Conservation (phyloP, 2,113 vertebrate genomes). For the Lycocorax pyrrhopterus region DNA sequence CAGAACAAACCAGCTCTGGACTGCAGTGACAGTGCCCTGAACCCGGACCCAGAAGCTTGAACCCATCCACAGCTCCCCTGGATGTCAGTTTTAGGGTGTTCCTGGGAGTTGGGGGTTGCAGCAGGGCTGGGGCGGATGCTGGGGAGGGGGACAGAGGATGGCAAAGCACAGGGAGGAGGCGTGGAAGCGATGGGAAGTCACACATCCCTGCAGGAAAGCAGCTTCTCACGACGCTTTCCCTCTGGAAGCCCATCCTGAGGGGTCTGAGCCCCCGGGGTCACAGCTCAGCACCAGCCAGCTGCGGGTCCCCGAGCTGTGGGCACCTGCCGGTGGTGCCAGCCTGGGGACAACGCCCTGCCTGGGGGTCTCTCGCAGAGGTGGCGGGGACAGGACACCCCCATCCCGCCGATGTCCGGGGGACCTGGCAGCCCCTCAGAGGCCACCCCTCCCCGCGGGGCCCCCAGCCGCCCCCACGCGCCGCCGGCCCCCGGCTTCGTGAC, state of each 20-base stretch:
- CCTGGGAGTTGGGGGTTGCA: background rate
- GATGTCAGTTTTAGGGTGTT: background rate
- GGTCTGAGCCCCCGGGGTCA: background rate
- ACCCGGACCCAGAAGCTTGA: too few species aligned
- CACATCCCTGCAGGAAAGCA: background rate
- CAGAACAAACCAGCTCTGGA: background rate
- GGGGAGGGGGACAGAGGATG: fast-evolving
- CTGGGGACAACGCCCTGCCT: fast-evolving
- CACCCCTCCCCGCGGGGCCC: background rate
- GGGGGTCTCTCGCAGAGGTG: too few species aligned
- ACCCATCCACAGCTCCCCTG: background rate
- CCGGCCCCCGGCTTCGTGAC: background rate
- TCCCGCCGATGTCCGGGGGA: background rate
- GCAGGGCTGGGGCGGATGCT: background rate
- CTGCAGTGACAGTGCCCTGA: background rate
- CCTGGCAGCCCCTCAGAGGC: background rate
- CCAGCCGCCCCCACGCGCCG: background rate
- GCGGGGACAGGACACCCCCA: background rate
- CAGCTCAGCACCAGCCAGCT: background rate
- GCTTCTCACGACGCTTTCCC: fast-evolving
- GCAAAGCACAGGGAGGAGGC: background rate
- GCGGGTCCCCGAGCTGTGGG: background rate
- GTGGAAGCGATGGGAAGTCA: background rate
- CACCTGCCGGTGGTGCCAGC: background rate
- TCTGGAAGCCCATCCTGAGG: background rate